These are phyloP conservation scores for Gerris lacustris DNA, from an alignment of 2,888 invertebrate species.

Conservation along the genomic window DNA sequence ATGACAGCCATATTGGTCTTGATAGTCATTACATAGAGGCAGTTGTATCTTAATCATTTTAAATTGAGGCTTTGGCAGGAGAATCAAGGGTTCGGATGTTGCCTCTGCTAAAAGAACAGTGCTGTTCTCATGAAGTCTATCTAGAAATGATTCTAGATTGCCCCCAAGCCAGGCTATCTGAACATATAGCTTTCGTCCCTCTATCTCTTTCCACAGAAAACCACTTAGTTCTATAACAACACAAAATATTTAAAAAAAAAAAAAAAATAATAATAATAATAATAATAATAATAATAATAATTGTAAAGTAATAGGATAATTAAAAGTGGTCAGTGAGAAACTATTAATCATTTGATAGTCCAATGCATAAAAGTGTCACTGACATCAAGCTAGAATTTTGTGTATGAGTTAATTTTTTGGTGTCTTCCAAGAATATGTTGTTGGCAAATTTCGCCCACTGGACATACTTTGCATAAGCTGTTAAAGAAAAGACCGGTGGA, in stretches of 20 bases:
- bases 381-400: too few relatives aligned
- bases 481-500: too few relatives aligned
- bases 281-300: too few relatives aligned
- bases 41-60: constrained; percentile 41
- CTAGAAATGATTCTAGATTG: constrained; percentile 40
- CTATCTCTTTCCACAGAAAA: constrained; percentile 46
- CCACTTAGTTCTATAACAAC: neutral
- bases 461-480: too few relatives aligned
- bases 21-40: constrained; percentile 45
- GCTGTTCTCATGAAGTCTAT: constrained; percentile 34
- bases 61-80: constrained; percentile 45
- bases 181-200: constrained; percentile 46
- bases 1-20: constrained; percentile 41
- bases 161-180: constrained; percentile 58
- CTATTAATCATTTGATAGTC: too few relatives aligned
- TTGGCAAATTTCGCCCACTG: too few relatives aligned
- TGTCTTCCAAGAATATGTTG: too few relatives aligned
- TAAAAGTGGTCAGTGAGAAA: too few relatives aligned
- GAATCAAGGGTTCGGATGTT: constrained; percentile 22
- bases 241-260: neutral
- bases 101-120: constrained; percentile 10
- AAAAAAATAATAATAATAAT: neutral
- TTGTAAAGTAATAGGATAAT: too few relatives aligned
- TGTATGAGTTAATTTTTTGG: too few relatives aligned
- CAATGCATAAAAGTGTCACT: too few relatives aligned